phyloP scores from a whole-genome alignment of 2,888 invertebrate genomes.

The Uropetala carovei region DNA sequence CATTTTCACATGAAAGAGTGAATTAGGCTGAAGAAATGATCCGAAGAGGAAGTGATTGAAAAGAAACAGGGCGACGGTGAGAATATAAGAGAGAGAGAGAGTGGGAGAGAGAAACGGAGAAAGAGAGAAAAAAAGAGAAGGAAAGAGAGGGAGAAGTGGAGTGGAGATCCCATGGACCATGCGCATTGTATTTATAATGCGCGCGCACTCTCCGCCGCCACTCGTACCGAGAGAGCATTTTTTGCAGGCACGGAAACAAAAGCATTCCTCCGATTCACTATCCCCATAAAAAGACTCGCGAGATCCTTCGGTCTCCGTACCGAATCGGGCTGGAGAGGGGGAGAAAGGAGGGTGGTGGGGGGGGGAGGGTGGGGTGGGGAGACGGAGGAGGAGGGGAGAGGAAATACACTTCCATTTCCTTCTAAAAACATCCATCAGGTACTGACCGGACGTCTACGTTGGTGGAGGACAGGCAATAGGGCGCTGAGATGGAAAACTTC shows the following conservation, averaged over 20 bases:
- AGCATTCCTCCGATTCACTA: neutral
- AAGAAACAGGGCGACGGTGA: neutral
- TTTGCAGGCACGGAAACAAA: neutral
- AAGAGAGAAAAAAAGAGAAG: neutral
- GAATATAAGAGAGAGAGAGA: neutral
- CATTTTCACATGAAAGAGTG: neutral
- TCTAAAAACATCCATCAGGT: neutral
- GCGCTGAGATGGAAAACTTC: neutral
- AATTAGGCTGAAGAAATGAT: neutral
- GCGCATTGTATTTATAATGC: conserved; percentile 52
- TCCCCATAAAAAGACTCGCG: neutral
- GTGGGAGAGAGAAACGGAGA: neutral
- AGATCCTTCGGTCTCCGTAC: too few species aligned
- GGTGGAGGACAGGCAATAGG: neutral
- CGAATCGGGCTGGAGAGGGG: too few species aligned
- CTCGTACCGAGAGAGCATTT: conserved; percentile 13
- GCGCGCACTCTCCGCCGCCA: conserved; percentile 44
- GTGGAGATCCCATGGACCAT: neutral
- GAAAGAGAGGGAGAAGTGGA: neutral
- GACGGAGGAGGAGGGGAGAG: too few species aligned
- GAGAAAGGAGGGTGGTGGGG: too few species aligned
- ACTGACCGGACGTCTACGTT: neutral
- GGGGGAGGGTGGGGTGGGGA: too few species aligned
- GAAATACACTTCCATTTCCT: neutral
- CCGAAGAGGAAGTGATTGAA: neutral